These are phyloP conservation scores for Procambarus virginalis DNA, from an alignment of 1,140 invertebrate species.

Conservation along the genomic window DNA sequence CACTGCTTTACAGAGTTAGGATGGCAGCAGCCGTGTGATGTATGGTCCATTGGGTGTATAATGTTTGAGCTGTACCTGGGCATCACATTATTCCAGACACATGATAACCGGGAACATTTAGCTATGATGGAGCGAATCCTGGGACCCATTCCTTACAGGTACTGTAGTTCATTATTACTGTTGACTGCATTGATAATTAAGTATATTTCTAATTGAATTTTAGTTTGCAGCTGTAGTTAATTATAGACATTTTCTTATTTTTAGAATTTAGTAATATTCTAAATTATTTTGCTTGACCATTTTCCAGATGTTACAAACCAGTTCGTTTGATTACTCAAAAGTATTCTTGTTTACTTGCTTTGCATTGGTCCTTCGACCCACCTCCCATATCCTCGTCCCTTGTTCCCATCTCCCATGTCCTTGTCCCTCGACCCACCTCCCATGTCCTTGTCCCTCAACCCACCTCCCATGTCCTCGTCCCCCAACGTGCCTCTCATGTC, in stretches of 20 bases:
- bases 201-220: not conserved
- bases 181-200: not conserved
- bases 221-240: not conserved
- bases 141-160: constrained; percentile 88
- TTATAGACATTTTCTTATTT: not conserved
- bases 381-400: too few species aligned
- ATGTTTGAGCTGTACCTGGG: constrained; percentile 99
- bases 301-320: too few species aligned
- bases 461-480: too few species aligned
- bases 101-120: constrained; percentile 99
- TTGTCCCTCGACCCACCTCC: too few species aligned
- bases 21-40: constrained; percentile 99
- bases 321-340: too few species aligned
- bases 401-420: too few species aligned
- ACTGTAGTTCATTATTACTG: constrained; percentile 8
- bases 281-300: too few species aligned
- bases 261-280: too few species aligned
- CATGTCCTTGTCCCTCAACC: too few species aligned
- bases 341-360: too few species aligned
- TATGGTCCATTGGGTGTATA: constrained; percentile 99
- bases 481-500: too few species aligned
- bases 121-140: constrained; percentile 99
- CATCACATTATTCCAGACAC: constrained; percentile 99
- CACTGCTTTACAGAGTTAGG: constrained; percentile 83
- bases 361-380: too few species aligned